Conservation (phyloP, 2,113 vertebrate genomes). For the Aramus guarauna region DNA sequence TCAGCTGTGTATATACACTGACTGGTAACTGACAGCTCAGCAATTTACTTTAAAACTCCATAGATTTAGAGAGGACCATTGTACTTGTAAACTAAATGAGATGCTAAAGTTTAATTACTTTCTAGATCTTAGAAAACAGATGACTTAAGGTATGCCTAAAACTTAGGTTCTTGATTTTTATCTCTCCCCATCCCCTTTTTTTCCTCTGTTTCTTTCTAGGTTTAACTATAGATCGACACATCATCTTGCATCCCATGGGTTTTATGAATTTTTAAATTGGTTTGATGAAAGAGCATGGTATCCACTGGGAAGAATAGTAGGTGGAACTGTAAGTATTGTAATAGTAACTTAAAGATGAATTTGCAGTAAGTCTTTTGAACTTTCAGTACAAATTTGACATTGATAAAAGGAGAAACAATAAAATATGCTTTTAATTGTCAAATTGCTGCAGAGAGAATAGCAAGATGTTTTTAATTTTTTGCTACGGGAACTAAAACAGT, state of each 20-base stretch:
- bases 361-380: neutral
- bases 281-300: conserved; percentile 99
- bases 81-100: neutral
- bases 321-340: conserved; percentile 91
- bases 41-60: neutral
- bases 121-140: neutral
- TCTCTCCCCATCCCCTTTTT: neutral
- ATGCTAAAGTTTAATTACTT: neutral
- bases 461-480: neutral
- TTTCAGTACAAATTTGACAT: neutral
- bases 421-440: neutral
- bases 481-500: neutral
- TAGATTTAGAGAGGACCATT: neutral
- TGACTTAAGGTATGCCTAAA: neutral
- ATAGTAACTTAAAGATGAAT: neutral
- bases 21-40: neutral
- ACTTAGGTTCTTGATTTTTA: neutral
- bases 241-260: conserved; percentile 97
- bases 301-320: conserved; percentile 97
- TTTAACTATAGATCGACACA: conserved; percentile 99
- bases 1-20: neutral
- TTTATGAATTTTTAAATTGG: conserved; percentile 99
- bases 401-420: neutral
- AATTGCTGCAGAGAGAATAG: neutral
- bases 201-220: conserved; percentile 74